Evolutionary conservation across 2,888 invertebrate species (phyloP), one percentile per base, ranked within the genome.

Genomic region (Himalopsyche tibetana): DNA sequence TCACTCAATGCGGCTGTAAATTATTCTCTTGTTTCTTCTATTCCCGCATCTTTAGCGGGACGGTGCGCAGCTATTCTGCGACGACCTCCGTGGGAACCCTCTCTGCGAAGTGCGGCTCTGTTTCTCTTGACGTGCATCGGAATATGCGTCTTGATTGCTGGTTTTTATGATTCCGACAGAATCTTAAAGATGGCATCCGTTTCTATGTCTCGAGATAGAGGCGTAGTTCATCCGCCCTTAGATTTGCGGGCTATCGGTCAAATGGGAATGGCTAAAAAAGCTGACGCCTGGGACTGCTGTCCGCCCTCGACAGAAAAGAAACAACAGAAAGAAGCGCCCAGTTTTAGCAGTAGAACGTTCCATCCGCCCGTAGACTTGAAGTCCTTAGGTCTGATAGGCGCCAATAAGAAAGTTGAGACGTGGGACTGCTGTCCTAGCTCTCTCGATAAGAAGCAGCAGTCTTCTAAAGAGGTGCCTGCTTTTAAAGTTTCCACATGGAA

Each of bases 61-160:
- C 97, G 98, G 98, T 91, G 92, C 93, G 6, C 91, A 94, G 36
- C 92, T 97, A 82, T 96, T 96, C 90, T 96, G 94, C 90, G 92
- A 93, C 85, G 94, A 94, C 80, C 93, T 94, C 85, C 92, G 92
- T 89, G 92, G 95, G 89, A 94, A 95, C 90, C 91, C 93, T 83
- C 93, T 95, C 88, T 90, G 89, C 90, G 91, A 85, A 87, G 92
- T 95, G 87, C 95, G 94, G 83, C 92, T 93, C 82, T 88, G 12
- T 87, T 85, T 6, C 55, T 88, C 3, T 85, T 89, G 42, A 86
- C 83, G 17, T 89, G 88, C 45, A 83, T 88, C 36, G 89, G 87
- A 15, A 56, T 89, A 17, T 89, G 88, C 28, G 2, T 91, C 97
- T 83, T 94, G 94, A 2, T 94, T 97, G 74, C 98, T 97, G 0